These are phyloP conservation scores for Stegodyphus mimosarum DNA, from an alignment of 1,140 invertebrate species.

Conservation along the genomic window DNA sequence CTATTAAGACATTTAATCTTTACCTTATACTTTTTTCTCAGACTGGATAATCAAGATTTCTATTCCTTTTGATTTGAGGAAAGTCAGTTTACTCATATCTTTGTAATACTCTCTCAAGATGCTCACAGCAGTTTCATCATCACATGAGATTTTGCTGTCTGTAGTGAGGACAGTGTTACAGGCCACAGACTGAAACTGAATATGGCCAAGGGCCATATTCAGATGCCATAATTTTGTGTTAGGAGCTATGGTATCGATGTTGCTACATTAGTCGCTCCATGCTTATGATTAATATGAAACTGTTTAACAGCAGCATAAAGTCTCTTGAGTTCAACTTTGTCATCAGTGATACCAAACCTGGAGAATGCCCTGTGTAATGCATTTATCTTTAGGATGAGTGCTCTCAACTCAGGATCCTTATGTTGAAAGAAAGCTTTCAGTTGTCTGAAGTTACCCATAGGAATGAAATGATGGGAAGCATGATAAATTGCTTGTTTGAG, in stretches of 20 bases:
- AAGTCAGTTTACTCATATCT: slow-evolving; percentile 11
- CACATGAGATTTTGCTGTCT: neutral
- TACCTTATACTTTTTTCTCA: too few relatives aligned
- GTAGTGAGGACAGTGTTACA: neutral
- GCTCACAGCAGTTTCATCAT: slow-evolving; percentile 5
- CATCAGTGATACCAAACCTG: too few relatives aligned
- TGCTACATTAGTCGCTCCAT: neutral
- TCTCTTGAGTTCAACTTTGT: slow-evolving; percentile 18
- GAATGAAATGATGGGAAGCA: neutral
- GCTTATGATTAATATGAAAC: neutral
- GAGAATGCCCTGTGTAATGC: neutral
- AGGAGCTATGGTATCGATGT: neutral
- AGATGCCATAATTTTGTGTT: slow-evolving; percentile 2
- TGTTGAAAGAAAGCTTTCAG: slow-evolving; percentile 26
- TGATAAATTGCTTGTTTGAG: neutral
- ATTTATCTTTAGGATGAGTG: slow-evolving; percentile 1
- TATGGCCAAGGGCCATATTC: neutral
- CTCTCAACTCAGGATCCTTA: neutral
- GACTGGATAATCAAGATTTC: too few relatives aligned
- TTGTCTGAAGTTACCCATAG: slow-evolving; percentile 9
- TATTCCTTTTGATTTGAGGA: neutral
- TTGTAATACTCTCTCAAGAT: slow-evolving; percentile 18
- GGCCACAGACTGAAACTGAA: neutral
- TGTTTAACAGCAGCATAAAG: slow-evolving; percentile 3
- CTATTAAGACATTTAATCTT: neutral